Evolutionary conservation across 1,140 invertebrate genomes (phyloP), one percentile per base, ranked within the genome.

Genomic region (Drosophila nasuta): DNA sequence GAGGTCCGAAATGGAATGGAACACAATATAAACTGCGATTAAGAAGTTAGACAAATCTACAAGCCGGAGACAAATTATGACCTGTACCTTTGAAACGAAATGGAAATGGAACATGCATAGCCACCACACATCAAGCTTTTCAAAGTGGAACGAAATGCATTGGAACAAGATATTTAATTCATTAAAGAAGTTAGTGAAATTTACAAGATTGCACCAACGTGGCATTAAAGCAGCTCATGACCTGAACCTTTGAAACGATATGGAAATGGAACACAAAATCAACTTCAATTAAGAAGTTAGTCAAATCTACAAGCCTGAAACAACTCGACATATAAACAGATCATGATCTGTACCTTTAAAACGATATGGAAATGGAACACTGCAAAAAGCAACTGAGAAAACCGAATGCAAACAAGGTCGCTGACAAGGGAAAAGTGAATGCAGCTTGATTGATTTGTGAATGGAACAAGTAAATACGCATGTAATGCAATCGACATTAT

Each of bases 401-500:
- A 25, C 20, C 20, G 20, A 25, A 3, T 25, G 20, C 35, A 38
- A 41, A 41, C 41, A 43, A 43, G 41, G 41, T 43, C 41, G n/a
- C 3, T 13, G 11, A 5, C 4, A 5, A 13, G 11, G 13, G 11
- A n/a, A 43, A 43, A 43, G 41, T 13, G 41, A 43, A 43, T 13
- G 41, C 41, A 3, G n/a, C n/a, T 43, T 43, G 41, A 43, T 43
- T 43, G 41, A 43, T 43, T 43, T 13, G 41, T 13, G 11, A 52
- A 33, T 13, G 11, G 28, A 33, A 15, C 51, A 54, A 54, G 51
- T 10, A 2, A 28, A 51, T 25, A n/a, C 28, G 25, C 20, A 28
- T 28, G 20, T 51, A 54, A 52, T 52, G 51, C 51, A 52, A 25
- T 5, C 51, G n/a, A n/a, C 6, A 8, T 33, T 52, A 52, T 30